Evolutionary conservation across 2,113 vertebrate species (phyloP).

Genomic region (Polyodon spathula): DNA sequence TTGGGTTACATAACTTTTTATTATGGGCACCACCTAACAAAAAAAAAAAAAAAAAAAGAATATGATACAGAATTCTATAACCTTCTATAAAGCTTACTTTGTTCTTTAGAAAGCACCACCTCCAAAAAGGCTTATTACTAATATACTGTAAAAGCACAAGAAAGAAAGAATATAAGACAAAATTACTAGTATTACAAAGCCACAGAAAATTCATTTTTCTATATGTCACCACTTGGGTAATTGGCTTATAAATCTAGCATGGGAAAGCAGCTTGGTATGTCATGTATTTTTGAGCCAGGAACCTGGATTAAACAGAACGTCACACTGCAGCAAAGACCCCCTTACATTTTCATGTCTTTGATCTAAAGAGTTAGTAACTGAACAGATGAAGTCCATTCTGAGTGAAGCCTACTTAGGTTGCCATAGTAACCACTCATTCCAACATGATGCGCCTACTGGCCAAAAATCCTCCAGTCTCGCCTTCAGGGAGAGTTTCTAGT

Average conservation of each 20-base stretch:
- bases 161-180: constrained; percentile 21
- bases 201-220: constrained; percentile 41
- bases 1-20: too few relatives aligned
- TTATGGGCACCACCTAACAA: too few relatives aligned
- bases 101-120: too few relatives aligned
- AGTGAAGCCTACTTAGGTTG: constrained; percentile 39
- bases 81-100: too few relatives aligned
- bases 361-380: constrained; percentile 31
- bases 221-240: constrained; percentile 44
- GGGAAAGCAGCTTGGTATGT: constrained; percentile 28
- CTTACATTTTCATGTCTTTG: constrained; percentile 27
- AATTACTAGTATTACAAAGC: constrained; percentile 30
- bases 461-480: constrained; percentile 30
- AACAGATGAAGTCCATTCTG: constrained; percentile 32
- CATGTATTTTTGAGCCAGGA: constrained; percentile 17
- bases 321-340: constrained; percentile 25
- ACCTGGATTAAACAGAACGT: constrained; percentile 30
- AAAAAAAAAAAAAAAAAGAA: too few relatives aligned
- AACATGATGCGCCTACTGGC: constrained; percentile 35
- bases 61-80: too few relatives aligned
- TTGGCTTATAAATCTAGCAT: constrained; percentile 37
- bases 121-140: too few relatives aligned
- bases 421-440: constrained; percentile 48
- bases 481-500: constrained; percentile 16
- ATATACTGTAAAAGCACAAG: too few relatives aligned